Evolutionary conservation across 2,797 vertebrate species (phyloP), one percentile per base, ranked within the genome.

Genomic region (Tokudaia tokunoshimensis): DNA sequence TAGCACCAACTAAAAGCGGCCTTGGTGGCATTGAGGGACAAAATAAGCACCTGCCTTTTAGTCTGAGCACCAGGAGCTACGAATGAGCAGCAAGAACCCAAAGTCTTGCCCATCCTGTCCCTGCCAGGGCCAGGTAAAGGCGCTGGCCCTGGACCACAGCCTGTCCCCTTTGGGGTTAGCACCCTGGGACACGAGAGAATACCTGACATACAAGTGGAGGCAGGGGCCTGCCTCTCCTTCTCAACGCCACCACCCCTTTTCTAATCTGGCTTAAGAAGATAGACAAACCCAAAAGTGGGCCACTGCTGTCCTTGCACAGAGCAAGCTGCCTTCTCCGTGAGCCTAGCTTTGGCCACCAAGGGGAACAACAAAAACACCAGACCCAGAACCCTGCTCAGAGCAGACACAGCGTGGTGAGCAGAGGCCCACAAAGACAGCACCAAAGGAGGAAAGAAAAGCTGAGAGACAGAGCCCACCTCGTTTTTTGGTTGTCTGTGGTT

Each of bases 401-500:
- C 97, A 89, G 96, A 95, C 90, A 92, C 2, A 94, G 96, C 96
- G 67, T 61, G 83, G 92, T 95, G 76, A 97, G 97, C 95, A 76
- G 97, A 95, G 95, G 96, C 97, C 96, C 88, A 94, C 78, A 74
- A 87, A 94, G 95, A 97, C 96, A 97, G 96, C 96, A 97, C 97
- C 94, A 92, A 94, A 96, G 44, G 65, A 74, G 61, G 72, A 83
- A 63, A 81, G 92, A 78, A 89, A 92, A 97, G 97, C 97, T 92
- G 95, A 91, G 95, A 93, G 94, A 95, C 76, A 91, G 95, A 97
- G 97, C 96, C 97, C 96, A 97, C 96, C 97, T 97, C 96, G 72
- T 95, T 97, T 97, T 97, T 97, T 95, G 98, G 98, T 97, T 98
- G 98, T 97, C 98, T 98, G 97, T 97, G 97, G 97, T 98, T 98